phyloP scores from a whole-genome alignment of 2,888 invertebrate species.

The Osmoderma eremita region DNA sequence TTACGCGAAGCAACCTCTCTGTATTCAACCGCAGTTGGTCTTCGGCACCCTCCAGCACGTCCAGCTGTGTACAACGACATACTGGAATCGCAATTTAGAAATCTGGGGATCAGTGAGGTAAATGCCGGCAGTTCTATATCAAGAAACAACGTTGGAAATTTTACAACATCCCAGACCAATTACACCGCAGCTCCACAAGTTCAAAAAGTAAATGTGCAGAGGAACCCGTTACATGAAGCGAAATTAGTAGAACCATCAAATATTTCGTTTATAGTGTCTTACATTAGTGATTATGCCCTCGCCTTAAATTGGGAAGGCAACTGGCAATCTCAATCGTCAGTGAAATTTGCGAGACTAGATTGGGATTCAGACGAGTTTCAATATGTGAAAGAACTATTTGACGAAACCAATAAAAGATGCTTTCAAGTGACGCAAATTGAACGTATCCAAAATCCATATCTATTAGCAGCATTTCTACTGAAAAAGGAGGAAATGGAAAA shows the following conservation, averaged over 20 bases:
- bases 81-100: not conserved
- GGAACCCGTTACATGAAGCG: no score
- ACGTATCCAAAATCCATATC: slow-evolving; percentile 38
- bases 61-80: not conserved
- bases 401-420: slow-evolving; percentile 1
- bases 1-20: not conserved
- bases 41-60: not conserved
- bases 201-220: no score
- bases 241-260: not conserved
- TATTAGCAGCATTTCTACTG: slow-evolving; percentile 30
- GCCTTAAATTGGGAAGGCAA: not conserved
- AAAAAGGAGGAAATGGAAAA: slow-evolving; percentile 30
- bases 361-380: not conserved
- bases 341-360: not conserved
- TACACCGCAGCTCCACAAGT: no score
- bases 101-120: not conserved
- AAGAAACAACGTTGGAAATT: no score
- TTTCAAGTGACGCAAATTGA: slow-evolving; percentile 18
- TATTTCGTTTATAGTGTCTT: not conserved
- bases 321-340: no score
- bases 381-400: slow-evolving; percentile 3
- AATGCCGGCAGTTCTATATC: not conserved
- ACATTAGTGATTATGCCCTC: not conserved
- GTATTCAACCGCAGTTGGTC: not conserved
- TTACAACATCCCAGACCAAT: no score